A percentile compares a stretch with the other conserved stretches of the same genome.
Conservation (phyloP, 2,888 invertebrate species). For the Nomada goodeniana region DNA sequence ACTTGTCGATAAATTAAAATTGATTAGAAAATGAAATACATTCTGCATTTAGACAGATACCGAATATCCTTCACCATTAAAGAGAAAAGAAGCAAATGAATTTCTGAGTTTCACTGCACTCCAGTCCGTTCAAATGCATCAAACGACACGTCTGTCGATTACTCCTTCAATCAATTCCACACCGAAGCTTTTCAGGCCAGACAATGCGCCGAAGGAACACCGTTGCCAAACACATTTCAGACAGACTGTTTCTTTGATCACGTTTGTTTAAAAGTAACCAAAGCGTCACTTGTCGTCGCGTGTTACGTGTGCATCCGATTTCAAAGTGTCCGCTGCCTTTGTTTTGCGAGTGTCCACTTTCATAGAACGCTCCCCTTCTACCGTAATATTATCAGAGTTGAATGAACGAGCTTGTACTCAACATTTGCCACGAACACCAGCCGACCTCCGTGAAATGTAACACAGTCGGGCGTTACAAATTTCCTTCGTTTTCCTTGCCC, state of each 20-base stretch:
- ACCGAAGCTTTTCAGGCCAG: conserved; percentile 1
- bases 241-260: conserved; percentile 46
- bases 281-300: conserved; percentile 55
- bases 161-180: conserved; percentile 1
- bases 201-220: background rate
- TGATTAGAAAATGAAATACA: no score
- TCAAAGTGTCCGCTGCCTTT: conserved; percentile 68
- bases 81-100: no score
- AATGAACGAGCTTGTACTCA: conserved; percentile 41
- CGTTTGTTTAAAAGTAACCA: conserved; percentile 55
- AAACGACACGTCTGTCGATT: background rate
- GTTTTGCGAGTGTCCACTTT: conserved; percentile 59
- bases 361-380: conserved; percentile 57
- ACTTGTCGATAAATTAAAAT: no score
- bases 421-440: conserved; percentile 34
- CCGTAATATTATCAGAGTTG: conserved; percentile 49
- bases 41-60: no score
- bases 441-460: conserved; percentile 20
- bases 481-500: background rate
- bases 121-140: background rate
- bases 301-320: conserved; percentile 64
- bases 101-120: no score
- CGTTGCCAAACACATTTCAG: conserved; percentile 10
- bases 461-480: background rate
- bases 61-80: no score